Percentiles rank a stretch among this genome's conserved stretches.
These are phyloP conservation scores for Hydropsyche tenuis DNA, from an alignment of 1,140 invertebrate species.

Conservation along the genomic window DNA sequence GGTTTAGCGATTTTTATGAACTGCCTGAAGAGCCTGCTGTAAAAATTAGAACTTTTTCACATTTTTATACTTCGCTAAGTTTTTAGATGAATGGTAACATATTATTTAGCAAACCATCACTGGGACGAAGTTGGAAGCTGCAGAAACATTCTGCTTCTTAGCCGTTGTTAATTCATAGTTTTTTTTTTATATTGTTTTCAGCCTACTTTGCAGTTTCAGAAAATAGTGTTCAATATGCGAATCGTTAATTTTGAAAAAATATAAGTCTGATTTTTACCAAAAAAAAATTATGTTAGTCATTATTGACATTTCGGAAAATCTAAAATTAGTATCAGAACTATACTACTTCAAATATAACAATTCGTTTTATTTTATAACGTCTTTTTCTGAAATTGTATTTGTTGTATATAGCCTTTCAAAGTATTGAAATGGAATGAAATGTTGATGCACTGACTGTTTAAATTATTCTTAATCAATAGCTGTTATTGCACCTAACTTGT, in stretches of 20 bases:
- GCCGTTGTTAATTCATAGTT: not conserved
- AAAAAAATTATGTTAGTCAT: too few relatives aligned
- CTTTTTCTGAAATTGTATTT: not conserved
- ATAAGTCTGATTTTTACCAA: too few relatives aligned
- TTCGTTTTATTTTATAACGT: not conserved
- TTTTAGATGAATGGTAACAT: constrained; percentile 15
- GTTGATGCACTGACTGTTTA: constrained; percentile 5
- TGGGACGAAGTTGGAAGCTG: not conserved
- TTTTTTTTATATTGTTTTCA: not conserved
- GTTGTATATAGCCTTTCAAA: not conserved
- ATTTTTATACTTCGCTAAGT: not conserved
- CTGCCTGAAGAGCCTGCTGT: constrained; percentile 31
- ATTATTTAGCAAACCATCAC: constrained; percentile 19
- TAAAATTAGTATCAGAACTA: too few relatives aligned
- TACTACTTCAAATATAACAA: too few relatives aligned
- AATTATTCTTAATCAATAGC: not conserved
- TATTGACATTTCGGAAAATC: too few relatives aligned
- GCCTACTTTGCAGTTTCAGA: not conserved
- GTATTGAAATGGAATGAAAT: constrained; percentile 21
- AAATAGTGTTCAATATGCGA: not conserved
- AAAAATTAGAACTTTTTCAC: constrained; percentile 15
- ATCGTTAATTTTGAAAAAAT: not conserved
- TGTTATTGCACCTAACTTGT: not conserved
- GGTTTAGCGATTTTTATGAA: constrained; percentile 5
- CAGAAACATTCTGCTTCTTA: constrained; percentile 14